Evolutionary conservation across 64 coral and sea anemone species (phyloP).

Genomic region (Exaiptasia diaphana): DNA sequence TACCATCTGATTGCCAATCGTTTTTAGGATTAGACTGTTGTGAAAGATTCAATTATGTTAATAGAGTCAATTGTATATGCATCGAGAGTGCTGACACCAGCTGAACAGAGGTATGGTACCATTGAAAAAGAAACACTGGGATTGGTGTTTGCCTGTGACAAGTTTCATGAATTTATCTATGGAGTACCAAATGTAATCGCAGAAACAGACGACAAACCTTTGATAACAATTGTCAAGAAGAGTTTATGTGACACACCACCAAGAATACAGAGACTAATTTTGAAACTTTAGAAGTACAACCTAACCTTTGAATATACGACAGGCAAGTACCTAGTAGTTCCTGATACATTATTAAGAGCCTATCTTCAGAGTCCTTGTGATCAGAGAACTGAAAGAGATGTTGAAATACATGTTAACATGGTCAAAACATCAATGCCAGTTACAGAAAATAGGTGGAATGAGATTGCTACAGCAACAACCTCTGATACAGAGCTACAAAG

Average conservation of each 20-base stretch:
- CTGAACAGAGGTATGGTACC: conserved; percentile 27
- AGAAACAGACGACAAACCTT: no score
- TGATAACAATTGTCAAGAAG: not conserved
- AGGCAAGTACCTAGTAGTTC: not conserved
- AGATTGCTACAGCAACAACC: not conserved
- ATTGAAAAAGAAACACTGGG: conserved; percentile 40
- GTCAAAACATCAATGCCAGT: not conserved
- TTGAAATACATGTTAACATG: not conserved
- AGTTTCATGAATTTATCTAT: conserved; percentile 46
- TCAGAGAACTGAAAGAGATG: not conserved
- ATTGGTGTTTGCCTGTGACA: conserved; percentile 34
- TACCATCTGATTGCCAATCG: not conserved
- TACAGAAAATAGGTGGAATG: not conserved
- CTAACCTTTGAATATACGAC: not conserved
- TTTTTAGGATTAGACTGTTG: not conserved
- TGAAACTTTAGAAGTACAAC: not conserved
- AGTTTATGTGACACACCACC: not conserved
- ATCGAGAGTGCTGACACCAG: conserved; percentile 22
- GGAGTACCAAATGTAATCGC: no score
- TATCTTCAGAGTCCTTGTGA: not conserved
- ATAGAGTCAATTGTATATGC: not conserved
- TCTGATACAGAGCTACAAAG: not conserved
- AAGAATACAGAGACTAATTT: not conserved
- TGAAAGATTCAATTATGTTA: not conserved
- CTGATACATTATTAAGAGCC: not conserved